phyloP scores from a whole-genome alignment of 2,113 vertebrate genomes.

The Deroptyus accipitrinus region DNA sequence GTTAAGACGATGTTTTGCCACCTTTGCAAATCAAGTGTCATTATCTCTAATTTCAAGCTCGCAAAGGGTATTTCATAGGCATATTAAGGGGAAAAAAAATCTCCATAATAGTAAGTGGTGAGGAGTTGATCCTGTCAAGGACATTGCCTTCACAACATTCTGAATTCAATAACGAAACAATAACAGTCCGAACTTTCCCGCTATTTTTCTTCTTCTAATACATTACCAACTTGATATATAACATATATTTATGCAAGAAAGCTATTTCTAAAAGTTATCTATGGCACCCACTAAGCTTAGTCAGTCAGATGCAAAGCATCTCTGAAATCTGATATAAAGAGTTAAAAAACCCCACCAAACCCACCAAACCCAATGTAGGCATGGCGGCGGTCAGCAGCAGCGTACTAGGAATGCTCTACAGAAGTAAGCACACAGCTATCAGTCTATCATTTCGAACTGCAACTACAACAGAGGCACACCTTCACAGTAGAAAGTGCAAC shows the following conservation, averaged over 20 bases:
- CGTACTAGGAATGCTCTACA: not conserved
- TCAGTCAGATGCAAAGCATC: slow-evolving; percentile 30
- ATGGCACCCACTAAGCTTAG: slow-evolving; percentile 19
- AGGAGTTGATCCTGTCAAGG: slow-evolving; percentile 22
- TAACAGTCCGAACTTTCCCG: slow-evolving; percentile 1
- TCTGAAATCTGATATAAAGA: slow-evolving; percentile 26
- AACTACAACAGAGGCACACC: not conserved
- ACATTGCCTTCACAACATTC: slow-evolving; percentile 31
- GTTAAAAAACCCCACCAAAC: not conserved
- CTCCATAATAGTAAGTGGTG: not conserved
- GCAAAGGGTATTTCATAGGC: not conserved
- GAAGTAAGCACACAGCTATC: not conserved
- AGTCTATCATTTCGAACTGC: not conserved
- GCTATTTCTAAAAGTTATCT: not conserved
- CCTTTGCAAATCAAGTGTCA: not conserved
- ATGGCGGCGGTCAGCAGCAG: not conserved
- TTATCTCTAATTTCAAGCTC: not conserved
- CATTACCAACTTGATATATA: slow-evolving; percentile 46
- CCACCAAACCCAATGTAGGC: not conserved
- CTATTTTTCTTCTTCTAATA: slow-evolving; percentile 29
- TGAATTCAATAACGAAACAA: slow-evolving; percentile 32
- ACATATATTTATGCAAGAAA: slow-evolving; percentile 37
- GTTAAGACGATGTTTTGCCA: not conserved
- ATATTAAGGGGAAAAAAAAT: not conserved
- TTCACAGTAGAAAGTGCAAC: slow-evolving; percentile 30